These are phyloP conservation scores for Myiozetetes cayanensis DNA, from an alignment of 2,113 vertebrate species.

Conservation along the genomic window DNA sequence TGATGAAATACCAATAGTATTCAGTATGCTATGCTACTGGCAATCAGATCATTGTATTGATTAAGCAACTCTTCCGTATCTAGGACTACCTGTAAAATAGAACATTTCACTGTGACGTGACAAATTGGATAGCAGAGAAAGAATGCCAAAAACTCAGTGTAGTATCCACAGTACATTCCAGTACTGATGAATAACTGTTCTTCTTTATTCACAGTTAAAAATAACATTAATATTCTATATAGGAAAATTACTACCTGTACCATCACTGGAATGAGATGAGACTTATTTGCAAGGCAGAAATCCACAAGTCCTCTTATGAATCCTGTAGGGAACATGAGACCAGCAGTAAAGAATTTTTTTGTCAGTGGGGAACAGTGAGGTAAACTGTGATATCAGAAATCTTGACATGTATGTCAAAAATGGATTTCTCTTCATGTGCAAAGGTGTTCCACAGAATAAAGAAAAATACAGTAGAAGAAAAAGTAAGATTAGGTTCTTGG, in stretches of 20 bases:
- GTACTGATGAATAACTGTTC: background rate
- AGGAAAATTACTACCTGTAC: background rate
- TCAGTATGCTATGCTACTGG: background rate
- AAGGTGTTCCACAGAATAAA: background rate
- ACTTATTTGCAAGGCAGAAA: background rate
- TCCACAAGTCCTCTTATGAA: background rate
- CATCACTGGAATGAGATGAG: background rate
- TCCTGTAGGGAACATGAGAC: background rate
- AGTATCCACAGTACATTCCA: background rate
- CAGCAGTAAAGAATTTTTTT: background rate
- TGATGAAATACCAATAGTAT: background rate
- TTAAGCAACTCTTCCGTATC: background rate
- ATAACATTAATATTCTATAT: background rate
- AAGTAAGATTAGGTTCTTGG: background rate
- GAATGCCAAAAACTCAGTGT: background rate
- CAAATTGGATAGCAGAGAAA: background rate
- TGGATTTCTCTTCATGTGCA: background rate
- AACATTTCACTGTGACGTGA: background rate
- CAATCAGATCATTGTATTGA: background rate
- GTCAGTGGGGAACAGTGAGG: background rate
- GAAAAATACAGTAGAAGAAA: background rate
- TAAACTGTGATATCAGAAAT: conserved; percentile 26
- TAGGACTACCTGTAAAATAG: background rate
- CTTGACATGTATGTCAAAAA: conserved; percentile 30
- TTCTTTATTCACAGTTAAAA: background rate